Conservation (phyloP, 2,797 vertebrate genomes). For the Trachops cirrhosus region DNA sequence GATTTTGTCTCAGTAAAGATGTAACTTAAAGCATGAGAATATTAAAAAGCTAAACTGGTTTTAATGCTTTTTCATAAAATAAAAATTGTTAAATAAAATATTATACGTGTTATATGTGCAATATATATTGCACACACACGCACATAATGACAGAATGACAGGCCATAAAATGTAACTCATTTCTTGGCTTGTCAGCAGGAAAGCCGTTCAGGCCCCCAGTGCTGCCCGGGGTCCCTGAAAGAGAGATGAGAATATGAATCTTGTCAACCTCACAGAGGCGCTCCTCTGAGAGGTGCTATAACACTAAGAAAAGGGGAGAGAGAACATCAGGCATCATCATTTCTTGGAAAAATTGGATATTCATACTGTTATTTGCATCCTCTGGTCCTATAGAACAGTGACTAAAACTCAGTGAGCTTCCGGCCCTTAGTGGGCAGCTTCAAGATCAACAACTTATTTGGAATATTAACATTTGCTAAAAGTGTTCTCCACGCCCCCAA, state of each 20-base stretch:
- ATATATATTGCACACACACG: not conserved
- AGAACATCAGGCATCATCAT: not conserved
- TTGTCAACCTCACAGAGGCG: not conserved
- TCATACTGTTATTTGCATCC: not conserved
- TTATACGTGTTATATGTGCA: not conserved
- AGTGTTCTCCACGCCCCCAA: not conserved
- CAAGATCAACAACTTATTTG: not conserved
- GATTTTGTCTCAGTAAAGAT: not conserved
- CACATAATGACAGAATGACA: not conserved
- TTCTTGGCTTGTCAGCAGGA: not conserved
- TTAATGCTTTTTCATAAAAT: not conserved
- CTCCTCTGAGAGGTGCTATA: not conserved
- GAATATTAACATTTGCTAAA: not conserved
- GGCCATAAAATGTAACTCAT: not conserved
- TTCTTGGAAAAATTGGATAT: not conserved
- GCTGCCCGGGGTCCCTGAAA: not conserved
- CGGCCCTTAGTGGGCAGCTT: not conserved
- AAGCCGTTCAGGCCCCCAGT: not conserved
- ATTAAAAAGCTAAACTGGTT: not conserved
- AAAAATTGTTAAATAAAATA: not conserved
- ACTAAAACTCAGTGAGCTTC: not conserved
- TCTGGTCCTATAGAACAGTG: not conserved
- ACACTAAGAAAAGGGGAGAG: not conserved
- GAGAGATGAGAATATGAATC: not conserved
- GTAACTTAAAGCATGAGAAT: not conserved